These are phyloP conservation scores for Sternotherus odoratus DNA, from an alignment of 2,797 vertebrate species.

Conservation along the genomic window DNA sequence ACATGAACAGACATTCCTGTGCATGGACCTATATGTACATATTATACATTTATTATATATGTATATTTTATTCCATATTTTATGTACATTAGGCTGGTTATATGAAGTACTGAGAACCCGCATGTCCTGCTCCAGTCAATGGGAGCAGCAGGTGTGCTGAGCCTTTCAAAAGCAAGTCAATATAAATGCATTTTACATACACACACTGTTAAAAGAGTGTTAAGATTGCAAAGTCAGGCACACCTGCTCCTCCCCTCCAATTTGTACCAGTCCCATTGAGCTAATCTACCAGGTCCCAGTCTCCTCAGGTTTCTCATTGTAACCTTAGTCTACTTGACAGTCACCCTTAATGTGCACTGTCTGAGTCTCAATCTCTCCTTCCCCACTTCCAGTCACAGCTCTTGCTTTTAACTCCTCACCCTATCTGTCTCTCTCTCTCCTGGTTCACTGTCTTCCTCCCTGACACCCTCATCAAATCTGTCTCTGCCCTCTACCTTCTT, in stretches of 20 bases:
- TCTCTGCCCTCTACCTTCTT: neutral
- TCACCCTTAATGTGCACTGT: neutral
- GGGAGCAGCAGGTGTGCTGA: too few relatives aligned
- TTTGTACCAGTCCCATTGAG: neutral
- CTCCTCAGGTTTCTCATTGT: neutral
- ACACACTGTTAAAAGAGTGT: neutral
- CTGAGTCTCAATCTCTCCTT: neutral
- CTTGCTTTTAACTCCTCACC: neutral
- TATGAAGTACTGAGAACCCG: too few relatives aligned
- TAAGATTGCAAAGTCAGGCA: neutral
- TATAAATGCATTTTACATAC: too few relatives aligned
- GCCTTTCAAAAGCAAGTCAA: too few relatives aligned
- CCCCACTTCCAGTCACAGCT: neutral
- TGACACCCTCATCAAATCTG: neutral
- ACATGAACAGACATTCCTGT: neutral
- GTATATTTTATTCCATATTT: neutral
- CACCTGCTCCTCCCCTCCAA: neutral
- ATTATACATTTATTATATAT: neutral
- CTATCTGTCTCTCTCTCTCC: neutral
- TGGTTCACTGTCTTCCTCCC: neutral
- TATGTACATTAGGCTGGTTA: neutral
- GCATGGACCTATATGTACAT: neutral
- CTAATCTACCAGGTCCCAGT: neutral
- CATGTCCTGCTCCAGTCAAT: too few relatives aligned
- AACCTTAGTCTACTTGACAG: neutral